phyloP scores from a whole-genome alignment of 2,113 vertebrate species.

The Perca fluviatilis region DNA sequence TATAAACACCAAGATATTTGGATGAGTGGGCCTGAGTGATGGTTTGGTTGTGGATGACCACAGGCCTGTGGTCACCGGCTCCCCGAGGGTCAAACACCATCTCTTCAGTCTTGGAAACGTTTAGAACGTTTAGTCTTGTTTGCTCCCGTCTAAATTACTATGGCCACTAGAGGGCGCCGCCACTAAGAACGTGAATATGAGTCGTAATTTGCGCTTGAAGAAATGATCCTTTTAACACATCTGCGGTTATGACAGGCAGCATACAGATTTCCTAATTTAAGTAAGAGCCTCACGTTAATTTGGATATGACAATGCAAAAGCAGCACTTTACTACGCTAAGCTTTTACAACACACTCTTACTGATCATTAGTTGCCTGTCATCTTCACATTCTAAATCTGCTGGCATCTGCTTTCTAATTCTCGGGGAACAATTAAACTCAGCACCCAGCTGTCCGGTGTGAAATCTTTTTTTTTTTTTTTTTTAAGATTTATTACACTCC shows the following conservation, averaged over 20 bases:
- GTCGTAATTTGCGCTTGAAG: too few relatives aligned
- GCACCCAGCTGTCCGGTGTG: background rate
- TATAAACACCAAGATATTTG: too few relatives aligned
- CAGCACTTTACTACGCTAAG: background rate
- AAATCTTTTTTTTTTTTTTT: too few relatives aligned
- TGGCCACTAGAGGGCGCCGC: too few relatives aligned
- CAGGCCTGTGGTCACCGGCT: too few relatives aligned
- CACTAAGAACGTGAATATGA: too few relatives aligned
- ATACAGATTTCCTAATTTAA: background rate
- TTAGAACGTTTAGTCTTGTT: too few relatives aligned
- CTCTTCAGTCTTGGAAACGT: too few relatives aligned
- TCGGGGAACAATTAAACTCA: background rate
- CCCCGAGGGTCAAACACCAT: too few relatives aligned
- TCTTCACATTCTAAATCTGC: background rate
- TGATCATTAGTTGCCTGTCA: constrained; percentile 12
- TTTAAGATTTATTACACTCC: background rate
- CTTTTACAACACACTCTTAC: background rate
- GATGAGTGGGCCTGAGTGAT: too few relatives aligned
- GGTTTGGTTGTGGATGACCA: too few relatives aligned
- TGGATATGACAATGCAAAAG: constrained; percentile 1
- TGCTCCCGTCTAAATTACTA: too few relatives aligned
- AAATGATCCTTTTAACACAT: constrained; percentile 3
- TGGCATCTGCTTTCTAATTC: background rate
- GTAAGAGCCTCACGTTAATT: background rate
- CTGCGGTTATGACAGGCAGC: background rate